Conservation (phyloP, 2,113 vertebrate genomes). For the Barbus barbus region DNA sequence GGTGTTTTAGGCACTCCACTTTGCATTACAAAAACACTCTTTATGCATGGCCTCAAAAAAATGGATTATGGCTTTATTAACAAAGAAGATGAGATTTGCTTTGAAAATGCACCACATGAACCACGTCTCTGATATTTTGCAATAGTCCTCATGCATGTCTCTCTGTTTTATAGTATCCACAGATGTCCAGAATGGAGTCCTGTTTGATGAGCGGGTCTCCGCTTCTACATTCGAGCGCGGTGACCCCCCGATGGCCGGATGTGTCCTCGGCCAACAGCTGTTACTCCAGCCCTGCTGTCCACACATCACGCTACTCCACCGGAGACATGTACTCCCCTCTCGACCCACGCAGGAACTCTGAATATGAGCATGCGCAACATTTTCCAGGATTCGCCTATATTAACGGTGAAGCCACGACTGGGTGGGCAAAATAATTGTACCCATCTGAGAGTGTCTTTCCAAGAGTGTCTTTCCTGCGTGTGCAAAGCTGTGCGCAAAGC, state of each 20-base stretch:
- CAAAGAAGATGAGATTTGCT: neutral
- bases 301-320: slow-evolving; percentile 88
- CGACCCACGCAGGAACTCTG: slow-evolving; percentile 91
- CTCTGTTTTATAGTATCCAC: slow-evolving; percentile 82
- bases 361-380: slow-evolving; percentile 98
- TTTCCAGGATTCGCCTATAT: slow-evolving; percentile 99
- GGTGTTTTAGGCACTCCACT: no score
- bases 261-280: slow-evolving; percentile 89
- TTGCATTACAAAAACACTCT: no score
- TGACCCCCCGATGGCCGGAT: slow-evolving; percentile 94
- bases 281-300: slow-evolving; percentile 91
- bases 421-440: slow-evolving; percentile 88
- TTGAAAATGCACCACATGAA: neutral
- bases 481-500: slow-evolving; percentile 12
- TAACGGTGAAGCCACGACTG: slow-evolving; percentile 94
- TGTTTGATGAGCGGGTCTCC: slow-evolving; percentile 93
- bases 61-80: no score
- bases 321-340: slow-evolving; percentile 93
- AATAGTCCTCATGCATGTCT: neutral
- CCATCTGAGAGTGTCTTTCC: no score
- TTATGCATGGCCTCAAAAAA: no score
- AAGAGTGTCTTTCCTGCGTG: neutral
- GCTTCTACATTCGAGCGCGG: slow-evolving; percentile 89
- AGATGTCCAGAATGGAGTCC: slow-evolving; percentile 94
- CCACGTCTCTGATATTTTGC: neutral